Evolutionary conservation across 2,113 vertebrate genomes (phyloP).

Genomic region (Aphelocoma coerulescens): DNA sequence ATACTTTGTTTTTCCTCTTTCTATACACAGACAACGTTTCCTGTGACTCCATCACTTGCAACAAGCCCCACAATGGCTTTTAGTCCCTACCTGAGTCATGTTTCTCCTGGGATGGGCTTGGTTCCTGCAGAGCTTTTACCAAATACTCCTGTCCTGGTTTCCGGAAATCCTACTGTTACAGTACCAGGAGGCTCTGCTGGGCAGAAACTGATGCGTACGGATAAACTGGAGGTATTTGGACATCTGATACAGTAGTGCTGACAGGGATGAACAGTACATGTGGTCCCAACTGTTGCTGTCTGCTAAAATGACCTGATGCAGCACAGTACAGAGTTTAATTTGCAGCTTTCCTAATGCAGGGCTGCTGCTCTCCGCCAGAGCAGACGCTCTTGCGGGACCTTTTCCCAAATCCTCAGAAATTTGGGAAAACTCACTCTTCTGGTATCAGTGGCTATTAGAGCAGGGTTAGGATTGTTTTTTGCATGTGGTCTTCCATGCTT

Average conservation of each 20-base stretch:
- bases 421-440: background rate
- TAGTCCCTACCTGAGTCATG: conserved; percentile 91
- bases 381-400: accelerated
- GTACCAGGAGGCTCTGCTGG: conserved; percentile 82
- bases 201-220: conserved; percentile 90
- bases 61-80: conserved; percentile 90
- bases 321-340: background rate
- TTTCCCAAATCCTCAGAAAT: background rate
- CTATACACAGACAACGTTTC: conserved; percentile 83
- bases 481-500: background rate
- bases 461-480: background rate
- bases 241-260: background rate
- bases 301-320: background rate
- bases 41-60: conserved; percentile 85
- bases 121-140: conserved; percentile 91
- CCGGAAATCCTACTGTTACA: conserved; percentile 88
- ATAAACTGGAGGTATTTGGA: conserved; percentile 93
- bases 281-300: background rate
- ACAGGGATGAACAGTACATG: background rate
- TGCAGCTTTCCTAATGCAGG: background rate
- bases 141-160: conserved; percentile 87
- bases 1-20: conserved; percentile 36
- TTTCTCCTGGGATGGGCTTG: conserved; percentile 90
- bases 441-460: background rate
- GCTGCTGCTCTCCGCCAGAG: background rate